Evolutionary conservation across 2,888 invertebrate species (phyloP).

Genomic region (Drosophila subquinaria): DNA sequence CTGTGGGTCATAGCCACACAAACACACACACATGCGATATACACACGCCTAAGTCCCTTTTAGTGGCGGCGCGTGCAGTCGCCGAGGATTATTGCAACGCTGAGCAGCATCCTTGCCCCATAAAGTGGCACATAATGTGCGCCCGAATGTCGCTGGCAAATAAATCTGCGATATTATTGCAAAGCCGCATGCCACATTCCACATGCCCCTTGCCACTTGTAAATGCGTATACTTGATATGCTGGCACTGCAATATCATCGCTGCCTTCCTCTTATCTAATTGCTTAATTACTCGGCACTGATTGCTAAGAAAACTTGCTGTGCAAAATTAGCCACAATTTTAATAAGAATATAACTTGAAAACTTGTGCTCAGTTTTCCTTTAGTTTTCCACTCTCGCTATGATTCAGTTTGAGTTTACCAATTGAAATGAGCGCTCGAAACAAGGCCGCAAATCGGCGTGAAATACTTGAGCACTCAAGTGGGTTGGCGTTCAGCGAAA

Average conservation of each 20-base stretch:
- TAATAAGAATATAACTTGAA: constrained; percentile 49
- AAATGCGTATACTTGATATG: constrained; percentile 41
- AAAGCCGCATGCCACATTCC: constrained; percentile 20
- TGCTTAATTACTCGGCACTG: constrained; percentile 66
- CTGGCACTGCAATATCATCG: constrained; percentile 31
- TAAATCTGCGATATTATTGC: constrained; percentile 61
- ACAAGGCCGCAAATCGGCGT: constrained; percentile 70
- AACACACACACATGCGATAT: constrained; percentile 2
- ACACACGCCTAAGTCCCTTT: constrained; percentile 36
- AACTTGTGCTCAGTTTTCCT: constrained; percentile 17
- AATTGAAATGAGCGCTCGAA: constrained; percentile 57
- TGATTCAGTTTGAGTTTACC: constrained; percentile 27
- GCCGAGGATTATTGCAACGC: constrained; percentile 66
- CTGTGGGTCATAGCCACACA: constrained; percentile 6
- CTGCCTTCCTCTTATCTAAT: constrained; percentile 36
- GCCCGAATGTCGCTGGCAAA: constrained; percentile 43
- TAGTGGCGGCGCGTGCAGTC: constrained; percentile 53
- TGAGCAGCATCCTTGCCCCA: constrained; percentile 47
- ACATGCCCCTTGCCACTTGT: constrained; percentile 27
- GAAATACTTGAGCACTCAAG: constrained; percentile 81
- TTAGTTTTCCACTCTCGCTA: neutral
- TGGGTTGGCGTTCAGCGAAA: constrained; percentile 64
- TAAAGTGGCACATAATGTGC: constrained; percentile 67
- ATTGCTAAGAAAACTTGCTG: constrained; percentile 54
- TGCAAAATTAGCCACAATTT: constrained; percentile 53